Evolutionary conservation across 2,113 vertebrate species (phyloP), one percentile per base, ranked within the genome.

Genomic region (Anarrhichthys ocellatus): DNA sequence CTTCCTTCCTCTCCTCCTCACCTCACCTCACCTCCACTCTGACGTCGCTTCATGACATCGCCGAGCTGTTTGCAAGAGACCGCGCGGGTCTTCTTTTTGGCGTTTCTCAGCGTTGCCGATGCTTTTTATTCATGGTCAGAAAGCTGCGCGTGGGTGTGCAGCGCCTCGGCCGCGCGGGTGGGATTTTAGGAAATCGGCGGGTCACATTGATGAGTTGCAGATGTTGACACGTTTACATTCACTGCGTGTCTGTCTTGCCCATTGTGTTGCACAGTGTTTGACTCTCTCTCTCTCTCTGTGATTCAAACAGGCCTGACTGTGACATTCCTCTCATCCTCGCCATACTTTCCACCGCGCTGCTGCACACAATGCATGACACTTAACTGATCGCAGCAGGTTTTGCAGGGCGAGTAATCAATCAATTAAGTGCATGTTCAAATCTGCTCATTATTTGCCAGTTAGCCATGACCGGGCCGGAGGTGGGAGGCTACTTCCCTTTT

Each of bases 161-260:
- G 63, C 48, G 46, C 46, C 44, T 69, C 42, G 59, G 27, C 27
- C 34, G 59, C 36, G 75, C 22, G 11, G 38, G 24, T 46, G 79
- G 27, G 71, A 69, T 68, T 79, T 44, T 1, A 59, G 71, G 61
- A 46, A 36, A 46, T 70, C 75, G 32, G 69, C 77, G 32, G 79
- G 79, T 81, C 83, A 67, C 88, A 78, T 74, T 94, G 94, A 95
- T 95, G 89, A 92, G 83, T 94, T 95, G 89, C 94, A 95, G 93
- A 95, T 95, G 94, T 95, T 94, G 95, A 95, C 95, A 95, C 95
- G 95, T 95, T 95, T 94, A 69, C 95, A 92, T 91, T 89, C 76
- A 81, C 63, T 69, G 59, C 67, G 56, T 77, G 27, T 34, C 15
- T 34, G 59, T 32, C 2, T 56, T 81, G 76, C 65, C 54, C 74